Percentiles rank a stretch among this genome's conserved stretches.
These are phyloP conservation scores for Ibidorhyncha struthersii DNA, from an alignment of 2,113 vertebrate species.

Conservation along the genomic window DNA sequence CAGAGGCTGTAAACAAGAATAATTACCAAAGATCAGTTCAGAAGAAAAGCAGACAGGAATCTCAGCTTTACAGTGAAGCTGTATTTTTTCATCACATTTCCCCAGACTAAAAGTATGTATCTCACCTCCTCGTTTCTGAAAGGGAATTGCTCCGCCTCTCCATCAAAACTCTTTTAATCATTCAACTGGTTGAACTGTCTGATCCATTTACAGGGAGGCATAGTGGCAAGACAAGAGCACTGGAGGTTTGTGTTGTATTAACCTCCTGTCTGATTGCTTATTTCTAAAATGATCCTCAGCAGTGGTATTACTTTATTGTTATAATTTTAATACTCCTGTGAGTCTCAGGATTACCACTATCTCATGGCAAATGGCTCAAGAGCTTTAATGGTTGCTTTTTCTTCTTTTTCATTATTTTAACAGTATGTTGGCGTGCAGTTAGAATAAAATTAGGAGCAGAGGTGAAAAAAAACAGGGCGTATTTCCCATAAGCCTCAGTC, in stretches of 20 bases:
- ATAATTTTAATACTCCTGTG: not conserved
- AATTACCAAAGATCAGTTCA: not conserved
- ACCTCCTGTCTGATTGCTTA: not conserved
- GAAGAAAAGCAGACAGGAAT: not conserved
- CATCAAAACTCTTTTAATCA: not conserved
- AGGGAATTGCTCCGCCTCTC: not conserved
- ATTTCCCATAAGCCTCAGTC: not conserved
- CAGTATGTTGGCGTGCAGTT: not conserved
- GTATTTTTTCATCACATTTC: not conserved
- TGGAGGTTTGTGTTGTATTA: not conserved
- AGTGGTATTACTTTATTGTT: not conserved
- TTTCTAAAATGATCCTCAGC: not conserved
- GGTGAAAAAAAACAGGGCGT: not conserved
- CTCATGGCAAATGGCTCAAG: not conserved
- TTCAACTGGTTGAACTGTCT: not conserved
- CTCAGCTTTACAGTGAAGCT: not conserved
- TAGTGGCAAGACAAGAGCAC: not conserved
- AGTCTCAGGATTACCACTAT: not conserved
- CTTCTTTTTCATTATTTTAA: not conserved
- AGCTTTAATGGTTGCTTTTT: not conserved
- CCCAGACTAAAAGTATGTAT: not conserved
- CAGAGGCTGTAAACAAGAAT: constrained; percentile 79
- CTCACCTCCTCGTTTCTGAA: not conserved
- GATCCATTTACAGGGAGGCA: not conserved
- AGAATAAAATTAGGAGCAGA: not conserved